Percentiles rank a stretch among this genome's conserved stretches.
Evolutionary conservation across 2,113 vertebrate genomes (phyloP).

Genomic region (Isurus oxyrinchus): DNA sequence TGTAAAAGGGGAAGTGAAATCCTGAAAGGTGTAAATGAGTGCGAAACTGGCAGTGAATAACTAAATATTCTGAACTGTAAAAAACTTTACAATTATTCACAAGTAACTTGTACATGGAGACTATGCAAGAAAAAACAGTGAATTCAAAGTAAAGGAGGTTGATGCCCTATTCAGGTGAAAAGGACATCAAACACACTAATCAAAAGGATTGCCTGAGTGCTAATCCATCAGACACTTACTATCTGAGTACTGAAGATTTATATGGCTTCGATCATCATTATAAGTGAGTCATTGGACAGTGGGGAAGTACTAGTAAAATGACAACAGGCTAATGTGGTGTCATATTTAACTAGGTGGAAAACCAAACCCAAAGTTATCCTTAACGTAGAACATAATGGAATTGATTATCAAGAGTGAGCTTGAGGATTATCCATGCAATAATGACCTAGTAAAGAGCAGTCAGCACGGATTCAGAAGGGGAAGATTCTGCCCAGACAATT

Average conservation of each 20-base stretch:
- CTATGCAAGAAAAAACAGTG: not conserved
- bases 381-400: too few relatives aligned
- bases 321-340: too few relatives aligned
- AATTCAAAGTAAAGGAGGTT: not conserved
- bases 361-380: too few relatives aligned
- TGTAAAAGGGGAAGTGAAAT: not conserved
- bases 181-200: not conserved
- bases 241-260: not conserved
- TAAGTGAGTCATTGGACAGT: not conserved
- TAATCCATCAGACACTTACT: too few relatives aligned
- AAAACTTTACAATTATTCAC: too few relatives aligned
- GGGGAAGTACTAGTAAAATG: not conserved
- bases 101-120: not conserved
- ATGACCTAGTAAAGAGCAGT: too few relatives aligned
- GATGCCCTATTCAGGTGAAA: not conserved
- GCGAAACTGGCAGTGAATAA: not conserved
- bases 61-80: not conserved
- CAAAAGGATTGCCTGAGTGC: too few relatives aligned
- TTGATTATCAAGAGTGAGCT: too few relatives aligned
- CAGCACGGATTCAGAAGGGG: too few relatives aligned
- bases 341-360: too few relatives aligned
- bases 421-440: too few relatives aligned
- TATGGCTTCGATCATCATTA: not conserved
- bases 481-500: too few relatives aligned
- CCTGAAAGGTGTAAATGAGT: not conserved